Base-by-base conservation (phyloP, 2,797 vertebrate species). In the Chelon labrosus region DNA sequence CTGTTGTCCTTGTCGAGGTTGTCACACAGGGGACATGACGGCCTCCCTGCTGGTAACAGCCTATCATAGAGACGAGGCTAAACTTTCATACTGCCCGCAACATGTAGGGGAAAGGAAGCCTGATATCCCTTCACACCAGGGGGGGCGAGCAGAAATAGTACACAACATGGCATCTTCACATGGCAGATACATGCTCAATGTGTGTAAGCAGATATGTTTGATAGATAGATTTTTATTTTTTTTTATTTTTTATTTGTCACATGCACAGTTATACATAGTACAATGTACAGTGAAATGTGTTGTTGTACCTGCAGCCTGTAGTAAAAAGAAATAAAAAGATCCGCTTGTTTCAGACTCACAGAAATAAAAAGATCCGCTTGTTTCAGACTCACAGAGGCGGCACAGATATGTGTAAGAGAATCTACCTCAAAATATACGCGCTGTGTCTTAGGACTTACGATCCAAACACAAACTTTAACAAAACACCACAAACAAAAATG, bases 11-110 rank as follows among this genome's bases (percentile, higher is more conserved):
- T 51, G 80, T 55, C 17, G 1, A 38, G 70, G 76, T 78, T 87
- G 85, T 88, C 72, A 79, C 84, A 66, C 72, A 17, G 38, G 83
- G 62, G 79, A 75, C 10, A 5, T 49, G 52, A 60, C 53, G 44
- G 62, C 70, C 69, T 52, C 58, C 49, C 77, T 60, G 67, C 52
- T 51, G 11, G 41, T 73, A 77, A 61, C 54, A 51, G 11, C 50
- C 41, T 44, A 39, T 79, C 50, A 54, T 65, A 49, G 52, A 39
- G 42, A 56, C 59, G 1, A 59, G 2, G n/a, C 62, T 54, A 20
- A 75, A 57, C 9, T 66, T 55, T 79, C 47, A 17, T 20, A 49
- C 64, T 50, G 14, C 14, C 35, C 39, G 73, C 65, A 74, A 31
- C 10, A 46, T 54, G 22, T 11, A 54, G 42, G 17, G 4, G 37